These are phyloP conservation scores for Pseudochirops cupreus DNA, from an alignment of 2,797 vertebrate species.

Conservation along the genomic window DNA sequence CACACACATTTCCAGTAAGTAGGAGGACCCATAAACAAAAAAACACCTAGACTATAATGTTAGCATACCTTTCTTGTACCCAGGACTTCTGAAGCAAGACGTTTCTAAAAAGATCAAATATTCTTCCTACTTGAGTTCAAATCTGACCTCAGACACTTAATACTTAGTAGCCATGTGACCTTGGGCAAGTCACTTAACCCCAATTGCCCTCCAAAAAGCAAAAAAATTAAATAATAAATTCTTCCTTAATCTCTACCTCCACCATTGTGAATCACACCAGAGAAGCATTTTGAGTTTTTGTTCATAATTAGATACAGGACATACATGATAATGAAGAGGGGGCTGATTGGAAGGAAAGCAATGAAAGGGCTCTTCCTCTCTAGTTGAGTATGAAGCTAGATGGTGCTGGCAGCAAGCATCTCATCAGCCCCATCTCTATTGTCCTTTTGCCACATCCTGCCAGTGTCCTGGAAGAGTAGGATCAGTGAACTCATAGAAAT, in stretches of 20 bases:
- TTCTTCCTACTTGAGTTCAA: not conserved
- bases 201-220: too few relatives aligned
- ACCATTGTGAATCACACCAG: not conserved
- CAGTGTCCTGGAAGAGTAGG: not conserved
- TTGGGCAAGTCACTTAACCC: too few relatives aligned
- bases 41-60: not conserved
- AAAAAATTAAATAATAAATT: too few relatives aligned
- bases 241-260: not conserved
- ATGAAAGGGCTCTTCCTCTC: not conserved
- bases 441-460: not conserved
- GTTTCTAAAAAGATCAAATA: not conserved
- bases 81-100: not conserved
- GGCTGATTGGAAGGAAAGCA: not conserved
- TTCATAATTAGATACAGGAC: not conserved
- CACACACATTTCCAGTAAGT: not conserved
- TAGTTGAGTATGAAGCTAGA: not conserved
- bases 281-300: not conserved
- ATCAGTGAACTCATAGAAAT: not conserved
- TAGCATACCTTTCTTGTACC: not conserved
- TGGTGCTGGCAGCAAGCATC: not conserved
- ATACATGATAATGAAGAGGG: not conserved
- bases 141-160: too few relatives aligned
- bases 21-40: not conserved
- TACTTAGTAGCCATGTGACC: too few relatives aligned
- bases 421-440: not conserved